Evolutionary conservation across 2,797 vertebrate genomes (phyloP).

Genomic region (Vultur gryphus): DNA sequence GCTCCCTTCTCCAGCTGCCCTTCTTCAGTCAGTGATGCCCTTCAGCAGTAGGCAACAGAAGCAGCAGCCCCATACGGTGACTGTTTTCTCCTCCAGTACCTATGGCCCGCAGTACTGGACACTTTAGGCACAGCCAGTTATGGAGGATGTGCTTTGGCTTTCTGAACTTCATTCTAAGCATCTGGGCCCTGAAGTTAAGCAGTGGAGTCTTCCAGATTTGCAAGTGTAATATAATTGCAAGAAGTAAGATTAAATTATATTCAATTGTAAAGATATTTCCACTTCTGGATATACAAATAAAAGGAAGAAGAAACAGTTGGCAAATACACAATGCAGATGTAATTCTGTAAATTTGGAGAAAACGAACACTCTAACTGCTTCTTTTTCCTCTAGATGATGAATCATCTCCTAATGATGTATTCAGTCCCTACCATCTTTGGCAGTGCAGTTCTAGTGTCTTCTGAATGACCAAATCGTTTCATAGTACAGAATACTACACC

Average conservation of each 20-base stretch:
- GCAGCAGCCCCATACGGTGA: background rate
- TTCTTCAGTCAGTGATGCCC: background rate
- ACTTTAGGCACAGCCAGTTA: background rate
- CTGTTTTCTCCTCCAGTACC: background rate
- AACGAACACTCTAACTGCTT: background rate
- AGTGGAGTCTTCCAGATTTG: background rate
- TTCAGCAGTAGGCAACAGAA: background rate
- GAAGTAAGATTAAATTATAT: background rate
- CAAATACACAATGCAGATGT: background rate
- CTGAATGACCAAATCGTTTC: background rate
- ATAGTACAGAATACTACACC: background rate
- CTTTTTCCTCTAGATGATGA: background rate
- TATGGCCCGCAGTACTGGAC: background rate
- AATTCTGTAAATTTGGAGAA: background rate
- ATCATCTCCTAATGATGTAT: background rate
- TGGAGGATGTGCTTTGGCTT: background rate
- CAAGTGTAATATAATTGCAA: background rate
- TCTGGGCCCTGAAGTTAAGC: background rate
- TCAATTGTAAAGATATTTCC: background rate
- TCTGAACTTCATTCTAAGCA: background rate
- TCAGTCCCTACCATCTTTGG: background rate
- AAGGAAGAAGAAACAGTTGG: background rate
- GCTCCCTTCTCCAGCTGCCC: background rate
- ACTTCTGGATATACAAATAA: background rate
- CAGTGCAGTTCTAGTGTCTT: background rate